Percentiles rank a stretch among this genome's conserved stretches.
These are phyloP conservation scores for Cephalopachus bancanus DNA, from an alignment of 2,797 vertebrate genomes.

Conservation along the genomic window DNA sequence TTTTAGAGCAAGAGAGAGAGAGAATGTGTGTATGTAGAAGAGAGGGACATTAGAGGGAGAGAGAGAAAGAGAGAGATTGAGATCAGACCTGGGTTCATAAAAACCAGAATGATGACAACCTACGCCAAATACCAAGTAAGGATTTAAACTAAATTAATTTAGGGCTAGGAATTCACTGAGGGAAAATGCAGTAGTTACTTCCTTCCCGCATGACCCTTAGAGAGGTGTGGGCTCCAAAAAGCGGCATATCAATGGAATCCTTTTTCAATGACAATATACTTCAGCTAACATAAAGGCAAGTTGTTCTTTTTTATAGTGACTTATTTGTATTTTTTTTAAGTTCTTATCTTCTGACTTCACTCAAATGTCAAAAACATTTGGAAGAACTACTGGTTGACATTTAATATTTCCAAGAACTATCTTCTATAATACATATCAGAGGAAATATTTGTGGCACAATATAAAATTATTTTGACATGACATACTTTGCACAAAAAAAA, in stretches of 20 bases:
- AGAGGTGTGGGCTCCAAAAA: not conserved
- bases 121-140: not conserved
- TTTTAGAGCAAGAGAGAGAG: not conserved
- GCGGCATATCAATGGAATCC: not conserved
- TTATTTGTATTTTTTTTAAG: not conserved
- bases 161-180: too few relatives aligned
- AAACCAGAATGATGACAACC: not conserved
- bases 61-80: not conserved
- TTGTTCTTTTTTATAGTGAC: not conserved
- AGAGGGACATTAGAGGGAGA: not conserved
- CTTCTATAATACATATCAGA: not conserved
- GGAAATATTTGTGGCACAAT: not conserved
- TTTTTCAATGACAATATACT: not conserved
- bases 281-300: not conserved
- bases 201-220: not conserved
- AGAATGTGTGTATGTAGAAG: not conserved
- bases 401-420: not conserved
- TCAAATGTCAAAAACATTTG: not conserved
- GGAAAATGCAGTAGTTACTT: not conserved
- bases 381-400: not conserved
- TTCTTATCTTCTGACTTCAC: not conserved
- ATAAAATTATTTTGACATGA: not conserved
- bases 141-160: not conserved
- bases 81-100: not conserved
- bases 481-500: not conserved